These are phyloP conservation scores for Tolmerus cingulatus DNA, from an alignment of 2,888 invertebrate species.

Conservation along the genomic window DNA sequence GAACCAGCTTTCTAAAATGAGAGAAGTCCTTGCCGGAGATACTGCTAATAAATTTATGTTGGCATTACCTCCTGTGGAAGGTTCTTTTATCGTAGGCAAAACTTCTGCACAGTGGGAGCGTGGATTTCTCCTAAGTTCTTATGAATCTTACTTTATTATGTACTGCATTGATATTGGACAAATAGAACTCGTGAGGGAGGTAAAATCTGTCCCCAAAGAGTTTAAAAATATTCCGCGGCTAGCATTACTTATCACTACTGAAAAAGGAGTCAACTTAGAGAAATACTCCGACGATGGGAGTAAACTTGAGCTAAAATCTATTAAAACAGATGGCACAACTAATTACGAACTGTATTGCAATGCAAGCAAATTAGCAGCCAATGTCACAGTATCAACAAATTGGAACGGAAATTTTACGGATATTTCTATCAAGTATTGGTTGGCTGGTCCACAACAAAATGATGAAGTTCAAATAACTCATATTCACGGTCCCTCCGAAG, in stretches of 20 bases:
- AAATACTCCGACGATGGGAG: neutral
- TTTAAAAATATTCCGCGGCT: conserved; percentile 49
- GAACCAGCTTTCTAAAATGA: neutral
- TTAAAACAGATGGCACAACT: neutral
- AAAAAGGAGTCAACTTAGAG: neutral
- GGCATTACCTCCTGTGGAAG: conserved; percentile 44
- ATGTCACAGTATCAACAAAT: neutral
- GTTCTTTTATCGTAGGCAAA: conserved; percentile 50
- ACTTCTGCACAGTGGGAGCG: conserved; percentile 50
- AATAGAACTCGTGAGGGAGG: conserved; percentile 49
- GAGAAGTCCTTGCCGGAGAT: neutral
- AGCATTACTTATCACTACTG: neutral
- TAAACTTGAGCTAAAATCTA: neutral
- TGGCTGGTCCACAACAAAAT: neutral
- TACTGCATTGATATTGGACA: conserved; percentile 52
- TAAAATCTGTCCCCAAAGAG: conserved; percentile 49
- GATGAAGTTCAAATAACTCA: conserved; percentile 16
- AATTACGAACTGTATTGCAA: conserved; percentile 1
- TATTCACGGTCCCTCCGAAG: neutral
- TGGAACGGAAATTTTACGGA: conserved; percentile 1
- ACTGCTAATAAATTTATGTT: neutral
- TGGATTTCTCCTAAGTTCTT: conserved; percentile 50
- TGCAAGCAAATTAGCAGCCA: neutral
- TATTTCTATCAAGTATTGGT: neutral
- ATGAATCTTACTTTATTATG: conserved; percentile 49